Evolutionary conservation across 1,140 invertebrate species (phyloP), one percentile per base, ranked within the genome.

Genomic region (Phymastichus coffea): DNA sequence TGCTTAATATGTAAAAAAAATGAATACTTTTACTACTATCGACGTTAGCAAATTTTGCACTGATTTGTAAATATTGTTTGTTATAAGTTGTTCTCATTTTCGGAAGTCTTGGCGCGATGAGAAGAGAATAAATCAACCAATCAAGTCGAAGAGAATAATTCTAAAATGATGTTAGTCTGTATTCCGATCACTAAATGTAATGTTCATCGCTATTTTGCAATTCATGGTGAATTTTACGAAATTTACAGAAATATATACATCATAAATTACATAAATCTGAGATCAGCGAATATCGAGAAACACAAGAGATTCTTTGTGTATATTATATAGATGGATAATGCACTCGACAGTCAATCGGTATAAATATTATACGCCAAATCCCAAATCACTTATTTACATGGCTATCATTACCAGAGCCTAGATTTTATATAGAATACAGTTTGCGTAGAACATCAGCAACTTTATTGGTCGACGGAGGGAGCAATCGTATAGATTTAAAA

Each of bases 41-140:
- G n/a, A 46, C 22, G 25, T 46, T 46, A 46, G 43, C 14, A 46
- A n/a, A 26, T 46, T 46, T 46, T 46, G 43, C n/a, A 46, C 25
- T 26, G 43, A 46, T 41, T 41, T 20, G 7, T 3, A 41, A 4
- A 20, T 6, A 20, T 19, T 3, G 22, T 20, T 41, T 41, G 4
- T 3, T 41, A 20, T 20, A 52, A 33, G 48, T 52, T 12, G 33
- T 37, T 22, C 37, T 52, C 14, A 52, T 54, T 41, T 40, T 54
- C 10, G 38, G 40, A 17, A 43, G 15, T 40, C 14, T n/a, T 25
- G 33, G 49, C 23, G 17, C 19, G 1, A 38, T 35, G 7, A 37
- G 35, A 38, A 52, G 52, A 12, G 23, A 54, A 54, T 30, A 43
- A 43, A 28, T 19, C n/a, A 43, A 41, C 19, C 1, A 12, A 28